A percentile compares a stretch with the other conserved stretches of the same genome.
Conservation (phyloP, 2,797 vertebrate genomes). For the Sebastes baramenuke region DNA sequence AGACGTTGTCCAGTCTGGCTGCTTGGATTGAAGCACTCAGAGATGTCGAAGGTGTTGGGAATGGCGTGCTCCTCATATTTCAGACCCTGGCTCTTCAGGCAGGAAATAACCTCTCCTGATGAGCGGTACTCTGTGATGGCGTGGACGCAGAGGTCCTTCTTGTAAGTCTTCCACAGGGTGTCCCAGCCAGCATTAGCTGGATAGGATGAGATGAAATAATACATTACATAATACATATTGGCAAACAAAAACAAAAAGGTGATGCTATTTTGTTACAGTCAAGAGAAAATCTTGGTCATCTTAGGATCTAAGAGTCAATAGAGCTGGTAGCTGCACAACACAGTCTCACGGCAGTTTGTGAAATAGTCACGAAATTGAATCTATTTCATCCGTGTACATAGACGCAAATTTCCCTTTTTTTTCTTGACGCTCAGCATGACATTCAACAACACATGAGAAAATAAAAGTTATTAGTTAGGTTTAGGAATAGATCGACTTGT, state of each 20-base stretch:
- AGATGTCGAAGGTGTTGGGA: slow-evolving; percentile 65
- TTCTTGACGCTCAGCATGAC: no score
- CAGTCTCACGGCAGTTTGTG: no score
- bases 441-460: no score
- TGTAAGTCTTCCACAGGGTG: slow-evolving; percentile 69
- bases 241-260: not conserved
- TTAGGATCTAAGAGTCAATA: not conserved
- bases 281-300: not conserved
- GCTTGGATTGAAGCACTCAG: slow-evolving; percentile 59
- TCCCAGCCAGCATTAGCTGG: slow-evolving; percentile 65
- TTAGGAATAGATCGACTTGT: no score
- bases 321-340: not conserved
- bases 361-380: no score
- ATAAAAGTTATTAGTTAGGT: no score
- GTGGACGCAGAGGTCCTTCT: slow-evolving; percentile 57
- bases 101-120: slow-evolving; percentile 54
- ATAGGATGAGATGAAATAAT: not conserved
- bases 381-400: no score
- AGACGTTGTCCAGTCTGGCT: slow-evolving; percentile 54
- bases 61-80: slow-evolving; percentile 64
- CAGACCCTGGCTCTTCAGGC: slow-evolving; percentile 60
- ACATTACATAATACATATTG: not conserved
- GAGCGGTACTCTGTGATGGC: slow-evolving; percentile 58
- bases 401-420: no score
- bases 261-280: not conserved